Base-by-base conservation (phyloP, 92 coral and sea anemone genomes). In the Bergia puertoricense region DNA sequence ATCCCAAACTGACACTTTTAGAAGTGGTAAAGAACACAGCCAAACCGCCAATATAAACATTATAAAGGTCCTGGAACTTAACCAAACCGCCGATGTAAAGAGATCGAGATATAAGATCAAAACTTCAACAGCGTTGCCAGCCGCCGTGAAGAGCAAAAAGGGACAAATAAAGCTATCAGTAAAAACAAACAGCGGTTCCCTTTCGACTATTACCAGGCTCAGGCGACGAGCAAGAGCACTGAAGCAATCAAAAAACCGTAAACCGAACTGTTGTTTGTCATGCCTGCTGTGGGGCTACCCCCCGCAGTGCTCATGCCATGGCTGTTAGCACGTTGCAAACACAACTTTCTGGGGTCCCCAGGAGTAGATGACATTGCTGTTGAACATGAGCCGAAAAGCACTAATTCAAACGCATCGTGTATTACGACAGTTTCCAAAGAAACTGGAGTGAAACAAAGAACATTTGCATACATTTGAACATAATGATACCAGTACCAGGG, bases 201-300 rank as follows among this genome's bases (percentile, higher is more conserved):
- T 84, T 46, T 71, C 62, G 16, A 71, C 37, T 16, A 50, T 43
- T 11, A 65, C 0, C 79, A 81, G 22, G 30, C 74, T 62, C 56
- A 71, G 56, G 59, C 86, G 87, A 46, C 87, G 68, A 37, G 37
- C 36, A 50, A 84, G 87, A 16, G 87, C 65, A 23, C 66, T 48
- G 16, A 84, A 45, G 23, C 68, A 37, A 45, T 72, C 79, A 16
- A 71, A 15, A 1, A 51, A 69, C 22, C 75, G 87, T 13, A 39
- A 39, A 6, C 66, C 65, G 14, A 84, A 84, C 79, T 84, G 87
- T 38, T 84, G 87, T 46, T 72, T 84, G 68, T 84, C 87, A 7
- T 84, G 87, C n/a, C 62, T 84, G 2, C 46, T 84, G 42, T 84
- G 87, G 87, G 87, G 87, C 0, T 84, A 69, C 68, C 87, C 87